A percentile compares a stretch with the other conserved stretches of the same genome.
Conservation (phyloP, 30 jellyfish, hydroid and myxozoan species). For the Aurelia sp. region DNA sequence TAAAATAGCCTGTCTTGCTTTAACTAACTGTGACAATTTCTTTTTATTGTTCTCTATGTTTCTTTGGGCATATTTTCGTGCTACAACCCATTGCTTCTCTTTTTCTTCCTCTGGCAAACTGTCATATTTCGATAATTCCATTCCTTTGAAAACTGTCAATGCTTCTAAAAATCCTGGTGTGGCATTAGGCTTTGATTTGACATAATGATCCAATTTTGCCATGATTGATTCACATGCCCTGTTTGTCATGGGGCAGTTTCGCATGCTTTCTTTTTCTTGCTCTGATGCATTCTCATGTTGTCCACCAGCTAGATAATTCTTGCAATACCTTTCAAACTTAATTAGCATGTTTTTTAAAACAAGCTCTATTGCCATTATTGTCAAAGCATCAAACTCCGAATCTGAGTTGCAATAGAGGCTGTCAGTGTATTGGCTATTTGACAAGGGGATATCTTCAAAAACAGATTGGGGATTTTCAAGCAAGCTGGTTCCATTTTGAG, state of each 20-base stretch:
- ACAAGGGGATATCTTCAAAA: background rate
- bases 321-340: conserved; percentile 24
- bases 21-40: conserved; percentile 1
- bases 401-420: background rate
- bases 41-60: conserved; percentile 3
- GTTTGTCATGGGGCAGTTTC: conserved; percentile 31
- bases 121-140: background rate
- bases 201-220: conserved; percentile 36
- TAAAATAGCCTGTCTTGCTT: conserved; percentile 4
- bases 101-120: conserved; percentile 10
- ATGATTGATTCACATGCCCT: conserved; percentile 36
- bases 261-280: background rate
- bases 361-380: conserved; percentile 28
- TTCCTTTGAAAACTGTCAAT: background rate
- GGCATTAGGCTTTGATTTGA: conserved; percentile 32
- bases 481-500: background rate
- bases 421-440: background rate
- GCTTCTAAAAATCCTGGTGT: conserved; percentile 39
- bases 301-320: conserved; percentile 25
- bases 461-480: conserved; percentile 3
- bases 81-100: conserved; percentile 13
- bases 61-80: conserved; percentile 15
- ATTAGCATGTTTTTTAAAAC: conserved; percentile 2
- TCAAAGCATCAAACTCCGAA: conserved; percentile 20
- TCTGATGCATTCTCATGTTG: conserved; percentile 2